phyloP scores from a whole-genome alignment of 2,797 vertebrate species.

The Danio kyathit region DNA sequence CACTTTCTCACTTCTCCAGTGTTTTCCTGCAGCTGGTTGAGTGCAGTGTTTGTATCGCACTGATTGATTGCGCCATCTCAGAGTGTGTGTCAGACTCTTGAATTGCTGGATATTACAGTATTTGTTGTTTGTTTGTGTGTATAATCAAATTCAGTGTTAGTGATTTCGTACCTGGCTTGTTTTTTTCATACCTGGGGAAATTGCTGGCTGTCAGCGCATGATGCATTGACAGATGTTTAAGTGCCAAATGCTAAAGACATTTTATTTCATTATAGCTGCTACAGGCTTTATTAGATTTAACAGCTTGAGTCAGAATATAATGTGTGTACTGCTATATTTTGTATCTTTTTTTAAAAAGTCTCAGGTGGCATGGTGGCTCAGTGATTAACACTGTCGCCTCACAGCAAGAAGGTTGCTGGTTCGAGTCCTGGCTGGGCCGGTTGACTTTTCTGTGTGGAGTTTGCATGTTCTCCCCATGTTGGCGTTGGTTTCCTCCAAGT shows the following conservation, averaged over 20 bases:
- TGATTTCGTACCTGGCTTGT: constrained; percentile 37
- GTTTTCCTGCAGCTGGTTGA: constrained; percentile 33
- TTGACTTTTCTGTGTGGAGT: no score
- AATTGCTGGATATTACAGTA: constrained; percentile 24
- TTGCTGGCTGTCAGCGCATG: constrained; percentile 41
- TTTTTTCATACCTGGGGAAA: not conserved
- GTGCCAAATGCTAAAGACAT: not conserved
- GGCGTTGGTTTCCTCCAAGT: no score
- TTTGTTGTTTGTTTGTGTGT: constrained; percentile 26
- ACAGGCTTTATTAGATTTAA: not conserved
- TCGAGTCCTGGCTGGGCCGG: no score
- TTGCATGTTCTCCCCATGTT: no score
- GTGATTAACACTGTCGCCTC: no score
- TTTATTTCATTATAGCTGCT: not conserved
- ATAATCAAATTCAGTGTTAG: constrained; percentile 35
- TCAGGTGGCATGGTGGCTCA: no score
- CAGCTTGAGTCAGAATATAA: no score
- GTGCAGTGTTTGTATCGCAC: constrained; percentile 20
- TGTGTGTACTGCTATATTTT: no score
- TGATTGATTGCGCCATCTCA: constrained; percentile 44
- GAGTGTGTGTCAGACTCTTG: constrained; percentile 44
- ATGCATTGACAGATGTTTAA: constrained; percentile 9
- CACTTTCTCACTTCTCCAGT: not conserved
- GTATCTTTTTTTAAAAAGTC: no score
- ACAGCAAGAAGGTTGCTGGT: no score